phyloP scores from a whole-genome alignment of 2,113 vertebrate species.

The Caranx melampygus region DNA sequence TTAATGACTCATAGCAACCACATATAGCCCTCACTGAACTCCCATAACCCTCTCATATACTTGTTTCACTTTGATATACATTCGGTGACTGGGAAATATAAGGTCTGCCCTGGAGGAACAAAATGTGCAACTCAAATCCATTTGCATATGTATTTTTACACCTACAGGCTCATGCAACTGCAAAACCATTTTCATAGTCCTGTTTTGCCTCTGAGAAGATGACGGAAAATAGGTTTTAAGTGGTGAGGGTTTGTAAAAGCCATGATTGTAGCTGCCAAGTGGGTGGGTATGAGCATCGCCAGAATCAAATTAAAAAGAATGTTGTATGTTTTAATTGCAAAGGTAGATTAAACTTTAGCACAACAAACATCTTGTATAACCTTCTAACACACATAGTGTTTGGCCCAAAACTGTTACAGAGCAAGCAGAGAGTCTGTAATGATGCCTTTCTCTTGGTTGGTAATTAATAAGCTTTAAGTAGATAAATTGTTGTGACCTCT shows the following conservation, averaged over 20 bases:
- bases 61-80: constrained; percentile 27
- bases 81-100: constrained; percentile 6
- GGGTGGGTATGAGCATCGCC: neutral
- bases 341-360: constrained; percentile 1
- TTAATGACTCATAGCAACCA: constrained; percentile 1
- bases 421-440: constrained; percentile 18
- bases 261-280: neutral
- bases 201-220: neutral
- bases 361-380: neutral
- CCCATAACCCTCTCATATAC: constrained; percentile 10
- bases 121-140: neutral
- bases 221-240: neutral
- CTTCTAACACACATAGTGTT: neutral
- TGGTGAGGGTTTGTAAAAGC: neutral
- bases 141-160: constrained; percentile 14
- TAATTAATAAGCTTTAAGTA: constrained; percentile 49
- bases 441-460: constrained; percentile 27
- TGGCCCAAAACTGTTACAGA: neutral
- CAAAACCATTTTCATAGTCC: neutral
- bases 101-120: neutral
- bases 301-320: neutral
- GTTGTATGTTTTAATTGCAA: neutral
- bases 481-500: constrained; percentile 36
- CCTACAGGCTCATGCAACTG: constrained; percentile 2
- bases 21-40: neutral